Base-by-base conservation (phyloP, 2,888 invertebrate genomes). In the Pomacea canaliculata region DNA sequence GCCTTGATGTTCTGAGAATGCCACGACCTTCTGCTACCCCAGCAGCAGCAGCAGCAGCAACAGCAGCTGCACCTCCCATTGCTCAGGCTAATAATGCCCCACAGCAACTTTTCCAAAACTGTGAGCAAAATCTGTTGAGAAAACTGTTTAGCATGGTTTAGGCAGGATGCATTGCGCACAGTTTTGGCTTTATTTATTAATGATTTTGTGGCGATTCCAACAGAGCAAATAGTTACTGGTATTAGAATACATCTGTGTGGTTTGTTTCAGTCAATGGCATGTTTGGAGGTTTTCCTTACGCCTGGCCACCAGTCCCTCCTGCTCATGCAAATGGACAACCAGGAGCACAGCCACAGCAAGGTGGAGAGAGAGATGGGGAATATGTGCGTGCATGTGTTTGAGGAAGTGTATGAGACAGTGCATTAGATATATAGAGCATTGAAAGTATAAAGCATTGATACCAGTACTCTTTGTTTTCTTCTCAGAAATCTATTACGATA, bases 1-100 rank as follows among this genome's bases (percentile, higher is more conserved):
- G 98, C 19, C 93, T 98, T 82, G 98, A 99, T 92, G 97, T 94
- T 73, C 90, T 94, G 72, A 91, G 93, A 16, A 84, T 84, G 84
- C 82, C 80, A 48, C 78, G 79, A 46, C 82, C 82, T 71, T 92
- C 92, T 49, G 91, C 91, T 67, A 9, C 82, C 86, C 88, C 90
- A 90, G 69, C 83, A 80, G 51, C 37, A 2, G 76, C 74, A 1
- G 69, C 85, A 80, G 37, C 83, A 76, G 74, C 79, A 2, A 74
- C 74, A 1, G 69, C 85, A 80, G 37, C 83, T 76, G 74, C 79
- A 79, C 71, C 78, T 63, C 75, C 80, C 69, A 60, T 65, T 13
- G 72, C 69, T 60, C 73, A 70, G 37, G 68, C 18, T 7, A 37
- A n/a, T 19, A 68, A 70, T 63, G 70, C 23, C 23, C 83, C 79